Percentiles rank a stretch among this genome's conserved stretches.
These are phyloP conservation scores for Hybognathus amarus DNA, from an alignment of 2,797 vertebrate genomes.

Conservation along the genomic window DNA sequence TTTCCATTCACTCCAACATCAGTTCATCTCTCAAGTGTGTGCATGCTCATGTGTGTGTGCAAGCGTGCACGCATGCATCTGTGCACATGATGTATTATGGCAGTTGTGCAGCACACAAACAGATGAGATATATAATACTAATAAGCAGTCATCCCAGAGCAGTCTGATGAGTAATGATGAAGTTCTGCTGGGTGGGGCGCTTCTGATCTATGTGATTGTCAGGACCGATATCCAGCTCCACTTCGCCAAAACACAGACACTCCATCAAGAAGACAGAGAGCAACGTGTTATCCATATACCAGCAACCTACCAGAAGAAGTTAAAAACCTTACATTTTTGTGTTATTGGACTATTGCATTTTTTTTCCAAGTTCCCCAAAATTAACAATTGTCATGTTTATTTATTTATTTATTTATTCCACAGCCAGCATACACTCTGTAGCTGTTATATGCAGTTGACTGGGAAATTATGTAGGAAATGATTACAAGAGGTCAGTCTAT, in stretches of 20 bases:
- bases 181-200: constrained; percentile 40
- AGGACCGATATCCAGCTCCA: constrained; percentile 54
- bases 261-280: constrained; percentile 58
- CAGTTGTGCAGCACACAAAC: constrained; percentile 58
- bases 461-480: constrained; percentile 4
- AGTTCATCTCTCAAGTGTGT: constrained; percentile 57
- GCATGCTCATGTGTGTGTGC: constrained; percentile 39
- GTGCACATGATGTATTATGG: constrained; percentile 58
- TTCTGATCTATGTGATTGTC: constrained; percentile 67
- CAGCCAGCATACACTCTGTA: not conserved
- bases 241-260: constrained; percentile 50
- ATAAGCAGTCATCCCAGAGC: constrained; percentile 61
- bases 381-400: too few relatives aligned
- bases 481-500: not conserved
- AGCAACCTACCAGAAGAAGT: constrained; percentile 8
- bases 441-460: not conserved
- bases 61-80: constrained; percentile 1
- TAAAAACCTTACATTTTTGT: not conserved
- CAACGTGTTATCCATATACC: constrained; percentile 22
- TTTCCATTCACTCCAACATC: constrained; percentile 57
- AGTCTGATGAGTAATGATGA: constrained; percentile 60
- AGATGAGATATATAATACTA: constrained; percentile 62
- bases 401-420: not conserved
- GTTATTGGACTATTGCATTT: not conserved
- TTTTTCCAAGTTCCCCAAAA: not conserved